Evolutionary conservation across 2,797 vertebrate genomes (phyloP), one percentile per base, ranked within the genome.

Genomic region (Natrix natrix): DNA sequence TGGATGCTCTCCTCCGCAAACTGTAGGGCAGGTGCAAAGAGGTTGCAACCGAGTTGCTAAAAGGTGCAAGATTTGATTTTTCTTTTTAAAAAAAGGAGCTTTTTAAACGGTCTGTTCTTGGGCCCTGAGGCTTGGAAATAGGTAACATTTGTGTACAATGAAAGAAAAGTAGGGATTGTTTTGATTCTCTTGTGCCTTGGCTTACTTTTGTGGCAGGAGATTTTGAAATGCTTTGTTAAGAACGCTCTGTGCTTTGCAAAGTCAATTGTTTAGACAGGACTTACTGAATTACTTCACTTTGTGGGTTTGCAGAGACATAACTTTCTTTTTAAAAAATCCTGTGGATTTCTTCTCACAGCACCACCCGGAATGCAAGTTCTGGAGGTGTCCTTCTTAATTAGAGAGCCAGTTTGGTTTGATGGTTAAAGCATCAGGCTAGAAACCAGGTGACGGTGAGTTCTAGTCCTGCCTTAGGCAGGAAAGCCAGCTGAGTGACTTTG

Each of bases 1-100:
- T 96, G 92, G 90, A 96, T 96, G 96, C 91, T 93, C 91, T 96
- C 78, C 55, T 22, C 28, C n/a, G 14, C 43, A 7, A 37, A 43
- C 20, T 48, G 1, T 48, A 48, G 10, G 37, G 37, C 37, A 24
- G 69, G 32, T 10, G 32, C 32, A 43, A 48, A 37, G 16, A 22
- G 8, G 61, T 14, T 56, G 24, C 37, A 88, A n/a, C 61, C 17
- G 1, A 43, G 61, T 17, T 28, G n/a, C 60, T 88, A 55, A 48
- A 63, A 22, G 37, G 3, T 12, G 12, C 32, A n/a, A 91, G 26
- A 54, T 63, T 55, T n/a, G 8, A 20, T 16, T 37, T 13, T 17
- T 48, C 12, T 14, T n/a, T 43, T 43, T 2, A 24, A 11, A 57
- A 22, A 16, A 6, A 16, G 20, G 14, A 63, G 52, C 43, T 61